phyloP scores from a whole-genome alignment of 2,113 vertebrate genomes.

The Campylorhamphus procurvoides region DNA sequence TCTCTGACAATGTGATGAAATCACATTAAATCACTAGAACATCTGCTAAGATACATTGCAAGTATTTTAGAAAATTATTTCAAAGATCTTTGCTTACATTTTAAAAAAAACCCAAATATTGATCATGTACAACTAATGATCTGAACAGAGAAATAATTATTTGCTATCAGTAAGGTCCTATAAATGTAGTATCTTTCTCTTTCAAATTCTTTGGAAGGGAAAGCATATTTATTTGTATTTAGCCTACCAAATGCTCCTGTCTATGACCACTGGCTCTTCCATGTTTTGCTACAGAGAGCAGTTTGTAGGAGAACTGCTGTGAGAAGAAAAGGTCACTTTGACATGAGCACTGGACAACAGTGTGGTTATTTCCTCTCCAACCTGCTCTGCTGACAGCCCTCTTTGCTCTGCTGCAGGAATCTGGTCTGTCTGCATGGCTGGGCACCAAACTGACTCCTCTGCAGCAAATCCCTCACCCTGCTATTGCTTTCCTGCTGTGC shows the following conservation, averaged over 20 bases:
- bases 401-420: conserved; percentile 69
- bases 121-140: accelerated
- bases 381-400: not conserved
- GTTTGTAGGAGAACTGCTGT: not conserved
- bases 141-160: not conserved
- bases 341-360: not conserved
- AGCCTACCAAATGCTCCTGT: accelerated
- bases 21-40: not conserved
- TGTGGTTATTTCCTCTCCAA: not conserved
- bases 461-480: conserved; percentile 73
- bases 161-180: not conserved
- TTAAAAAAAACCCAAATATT: not conserved
- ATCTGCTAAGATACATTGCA: not conserved
- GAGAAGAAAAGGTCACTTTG: not conserved
- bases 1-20: not conserved
- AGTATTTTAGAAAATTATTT: not conserved
- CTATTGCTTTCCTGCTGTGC: conserved; percentile 79
- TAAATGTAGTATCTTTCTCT: not conserved
- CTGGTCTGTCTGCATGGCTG: conserved; percentile 84
- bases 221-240: not conserved
- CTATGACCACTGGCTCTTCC: not conserved
- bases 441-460: conserved; percentile 82
- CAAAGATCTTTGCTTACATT: not conserved
- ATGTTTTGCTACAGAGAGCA: not conserved
- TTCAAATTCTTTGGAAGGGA: not conserved